Base-by-base conservation (phyloP, 2,888 invertebrate genomes). In the Rotaria sp. region DNA sequence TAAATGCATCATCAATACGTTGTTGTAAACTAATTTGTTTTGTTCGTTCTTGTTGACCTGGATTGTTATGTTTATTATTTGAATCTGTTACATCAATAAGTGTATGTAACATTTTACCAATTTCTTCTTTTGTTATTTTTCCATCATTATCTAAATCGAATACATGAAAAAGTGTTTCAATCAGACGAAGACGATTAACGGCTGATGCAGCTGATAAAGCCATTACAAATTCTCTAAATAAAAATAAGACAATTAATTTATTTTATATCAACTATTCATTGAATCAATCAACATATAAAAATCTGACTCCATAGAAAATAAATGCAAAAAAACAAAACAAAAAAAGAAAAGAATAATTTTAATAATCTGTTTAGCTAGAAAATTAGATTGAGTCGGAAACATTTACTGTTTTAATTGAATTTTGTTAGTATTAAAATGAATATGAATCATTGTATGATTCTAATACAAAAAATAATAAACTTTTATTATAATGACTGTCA, bases 21-120 rank as follows among this genome's bases (percentile, higher is more conserved):
- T 80, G 26, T n/a, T 80, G 45, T 80, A 80, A 45, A 80, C 24
- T 45, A 15, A 15, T n/a, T 24, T 41, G 3, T 45, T 45, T 41
- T 10, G 38, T 11, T 30, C 26, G 35, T 24, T 24, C 24, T 7
- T 11, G 1, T 41, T 80, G 45, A n/a, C 21, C 10, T 5, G 18
- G 1, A 67, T 67, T 15, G 4, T 80, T 45, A 1, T n/a, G 45
- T 80, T 80, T 80, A 3, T 80, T 13, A n/a, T 41, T 45, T 10
- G 41, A 45, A 41, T 13, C n/a, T 45, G 80, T 80, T 26, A 80
- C 80, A 80, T 80, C 80, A 8, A 45, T 4, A 80, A 80, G 80
- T 45, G 80, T 80, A 26, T 80, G 41, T 21, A 80, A 80, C 80
- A 80, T 80, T 80, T 80, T 80, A n/a, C 45, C 80, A n/a, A 80